These are phyloP conservation scores for Porites australiensis DNA, from an alignment of 64 coral and sea anemone genomes.

Conservation along the genomic window DNA sequence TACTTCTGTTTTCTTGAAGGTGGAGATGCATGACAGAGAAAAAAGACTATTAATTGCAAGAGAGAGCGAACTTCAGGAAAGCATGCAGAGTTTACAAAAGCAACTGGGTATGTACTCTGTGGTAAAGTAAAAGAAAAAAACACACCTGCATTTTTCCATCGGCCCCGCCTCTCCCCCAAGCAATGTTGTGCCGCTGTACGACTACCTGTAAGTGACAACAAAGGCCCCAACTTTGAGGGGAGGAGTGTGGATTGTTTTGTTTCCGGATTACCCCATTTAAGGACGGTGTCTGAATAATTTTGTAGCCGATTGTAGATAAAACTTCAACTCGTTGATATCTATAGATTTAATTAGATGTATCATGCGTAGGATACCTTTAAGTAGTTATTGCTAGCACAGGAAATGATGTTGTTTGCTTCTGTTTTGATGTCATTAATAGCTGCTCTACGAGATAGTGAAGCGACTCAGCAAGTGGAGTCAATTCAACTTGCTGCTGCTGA, in stretches of 20 bases:
- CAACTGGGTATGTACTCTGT: constrained; percentile 40
- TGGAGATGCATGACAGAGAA: constrained; percentile 48
- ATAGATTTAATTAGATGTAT: no score
- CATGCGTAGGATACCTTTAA: neutral
- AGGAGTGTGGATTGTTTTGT: no score
- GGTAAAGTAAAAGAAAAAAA: no score
- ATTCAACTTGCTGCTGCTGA: constrained; percentile 65
- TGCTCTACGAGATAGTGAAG: constrained; percentile 81
- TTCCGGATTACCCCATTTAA: no score
- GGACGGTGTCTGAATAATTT: no score
- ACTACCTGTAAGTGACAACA: no score
- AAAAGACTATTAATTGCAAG: constrained; percentile 62
- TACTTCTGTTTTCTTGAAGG: constrained; percentile 20
- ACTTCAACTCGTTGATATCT: no score
- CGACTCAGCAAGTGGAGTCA: constrained; percentile 62
- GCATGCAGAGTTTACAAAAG: constrained; percentile 49
- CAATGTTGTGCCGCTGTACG: no score
- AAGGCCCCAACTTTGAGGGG: no score
- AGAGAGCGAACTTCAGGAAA: constrained; percentile 59
- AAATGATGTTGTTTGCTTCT: neutral
- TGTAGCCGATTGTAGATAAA: no score
- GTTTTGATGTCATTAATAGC: constrained; percentile 7
- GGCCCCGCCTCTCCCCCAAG: no score
- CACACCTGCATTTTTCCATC: no score
- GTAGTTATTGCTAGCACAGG: neutral